Base-by-base conservation (phyloP, 2,797 vertebrate species). In the Tinamus major region DNA sequence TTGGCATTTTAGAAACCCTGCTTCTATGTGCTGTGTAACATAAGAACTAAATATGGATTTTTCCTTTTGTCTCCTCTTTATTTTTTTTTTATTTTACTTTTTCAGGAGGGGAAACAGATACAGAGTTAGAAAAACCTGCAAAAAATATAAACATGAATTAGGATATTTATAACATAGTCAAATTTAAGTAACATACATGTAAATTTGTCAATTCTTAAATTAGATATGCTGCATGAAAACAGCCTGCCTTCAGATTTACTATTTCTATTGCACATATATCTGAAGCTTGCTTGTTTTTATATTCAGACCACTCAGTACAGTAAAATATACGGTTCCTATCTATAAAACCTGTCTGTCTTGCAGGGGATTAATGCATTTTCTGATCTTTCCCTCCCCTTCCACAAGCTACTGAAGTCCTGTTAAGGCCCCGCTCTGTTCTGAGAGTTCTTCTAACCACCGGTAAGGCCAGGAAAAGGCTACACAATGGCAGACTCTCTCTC, bases 351-450 rank as follows among this genome's bases (percentile, higher is more conserved):
- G 18, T 0, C 65, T 46, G 5, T 29, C 13, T 62, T 90, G 37
- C 17, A 65, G 4, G 4, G 19, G 49, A 80, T 55, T 18, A 85
- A 69, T 83, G 23, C 0, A 0, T 6, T 4, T 70, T 67, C 37
- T 74, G 2, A 46, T 87, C 17, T 6, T 79, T 63, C 19, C 6
- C 1, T 6, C 4, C 29, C n/a, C 4, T 5, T 7, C 39, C 20
- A 17, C 19, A 39, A 88, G 61, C 8, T 67, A 23, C 7, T 33
- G 18, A 76, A 69, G 31, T 33, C 2, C 1, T 58, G 77, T 77
- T 84, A 41, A 0, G 0, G 55, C 1, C 3, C 6, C 42, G n/a
- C 11, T 77, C 21, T 2, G 0, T 69, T 79, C 56, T 26, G n/a
- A 23, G 18, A 82, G 7, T 23, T 69, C 9, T 51, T 84, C 31